These are phyloP conservation scores for Furcula furcula DNA, from an alignment of 2,888 invertebrate genomes.

Conservation along the genomic window DNA sequence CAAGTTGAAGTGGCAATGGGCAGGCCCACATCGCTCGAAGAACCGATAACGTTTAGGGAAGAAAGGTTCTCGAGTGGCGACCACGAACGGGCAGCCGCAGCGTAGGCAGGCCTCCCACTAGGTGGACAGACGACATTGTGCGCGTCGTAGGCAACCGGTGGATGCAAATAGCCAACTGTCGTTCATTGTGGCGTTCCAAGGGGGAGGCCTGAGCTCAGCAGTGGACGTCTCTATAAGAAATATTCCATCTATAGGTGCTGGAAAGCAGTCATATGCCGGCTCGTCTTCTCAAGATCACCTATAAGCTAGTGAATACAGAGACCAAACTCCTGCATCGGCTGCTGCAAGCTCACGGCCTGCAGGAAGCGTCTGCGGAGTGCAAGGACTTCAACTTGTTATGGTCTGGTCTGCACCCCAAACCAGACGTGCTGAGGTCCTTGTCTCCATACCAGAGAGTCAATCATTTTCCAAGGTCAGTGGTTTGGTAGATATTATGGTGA, in stretches of 20 bases:
- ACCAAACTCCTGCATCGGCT: conserved; percentile 89
- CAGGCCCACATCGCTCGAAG: too few relatives aligned
- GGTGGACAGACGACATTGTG: too few relatives aligned
- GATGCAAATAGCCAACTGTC: too few relatives aligned
- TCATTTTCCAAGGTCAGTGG: conserved; percentile 97
- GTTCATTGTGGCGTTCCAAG: too few relatives aligned
- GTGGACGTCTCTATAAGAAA: not conserved
- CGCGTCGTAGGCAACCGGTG: too few relatives aligned
- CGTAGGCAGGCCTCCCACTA: too few relatives aligned
- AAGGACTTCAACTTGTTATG: conserved; percentile 94
- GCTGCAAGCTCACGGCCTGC: conserved; percentile 89
- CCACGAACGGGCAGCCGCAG: too few relatives aligned
- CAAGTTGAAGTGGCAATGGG: too few relatives aligned
- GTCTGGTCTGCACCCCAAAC: conserved; percentile 96
- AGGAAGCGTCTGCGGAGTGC: conserved; percentile 81
- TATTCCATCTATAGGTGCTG: conserved; percentile 58
- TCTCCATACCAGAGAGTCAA: conserved; percentile 96
- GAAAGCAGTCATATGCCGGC: conserved; percentile 84
- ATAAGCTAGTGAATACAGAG: conserved; percentile 91
- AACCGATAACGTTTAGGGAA: too few relatives aligned
- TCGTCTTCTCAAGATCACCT: conserved; percentile 86
- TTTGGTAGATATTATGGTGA: too few relatives aligned
- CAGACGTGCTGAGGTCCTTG: conserved; percentile 90
- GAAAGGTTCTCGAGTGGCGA: too few relatives aligned
- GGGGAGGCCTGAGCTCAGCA: not conserved